These are phyloP conservation scores for Limnephilus marmoratus DNA, from an alignment of 2,888 invertebrate genomes.

Conservation along the genomic window DNA sequence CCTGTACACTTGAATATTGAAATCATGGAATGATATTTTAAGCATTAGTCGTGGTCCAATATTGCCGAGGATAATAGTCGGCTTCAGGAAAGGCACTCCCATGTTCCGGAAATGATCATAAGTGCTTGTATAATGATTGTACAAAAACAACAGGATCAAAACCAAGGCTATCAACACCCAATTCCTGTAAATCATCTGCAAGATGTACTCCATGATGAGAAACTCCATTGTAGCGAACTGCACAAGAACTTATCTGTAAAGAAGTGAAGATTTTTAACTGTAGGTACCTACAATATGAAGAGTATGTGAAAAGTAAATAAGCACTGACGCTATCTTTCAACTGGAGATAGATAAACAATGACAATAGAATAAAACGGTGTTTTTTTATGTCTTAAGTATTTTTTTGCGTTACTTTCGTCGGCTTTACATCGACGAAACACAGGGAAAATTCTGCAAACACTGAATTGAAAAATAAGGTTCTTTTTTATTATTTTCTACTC, in stretches of 20 bases:
- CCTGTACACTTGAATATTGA: slow-evolving; percentile 73
- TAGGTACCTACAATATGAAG: not conserved
- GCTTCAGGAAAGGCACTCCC: slow-evolving; percentile 73
- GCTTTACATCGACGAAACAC: not conserved
- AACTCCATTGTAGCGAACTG: slow-evolving; percentile 47
- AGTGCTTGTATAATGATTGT: slow-evolving; percentile 71
- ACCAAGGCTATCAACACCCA: slow-evolving; percentile 38
- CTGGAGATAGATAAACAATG: not conserved
- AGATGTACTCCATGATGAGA: slow-evolving; percentile 49
- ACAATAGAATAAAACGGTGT: not conserved
- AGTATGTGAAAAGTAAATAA: not conserved
- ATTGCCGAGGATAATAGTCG: slow-evolving; percentile 75
- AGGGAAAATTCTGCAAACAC: not conserved
- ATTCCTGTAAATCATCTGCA: slow-evolving; percentile 36
- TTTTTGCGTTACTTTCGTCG: no score
- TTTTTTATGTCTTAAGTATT: no score
- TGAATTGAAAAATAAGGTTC: not conserved
- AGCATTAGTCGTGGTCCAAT: slow-evolving; percentile 72
- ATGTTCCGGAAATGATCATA: slow-evolving; percentile 75
- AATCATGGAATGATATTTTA: slow-evolving; percentile 74
- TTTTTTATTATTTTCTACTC: not conserved
- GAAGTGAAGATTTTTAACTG: not conserved
- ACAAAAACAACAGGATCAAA: slow-evolving; percentile 53
- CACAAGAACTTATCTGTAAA: not conserved
- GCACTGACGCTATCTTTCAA: not conserved